Evolutionary conservation across 1,140 invertebrate species (phyloP).

Genomic region (Drosophila punjabiensis): DNA sequence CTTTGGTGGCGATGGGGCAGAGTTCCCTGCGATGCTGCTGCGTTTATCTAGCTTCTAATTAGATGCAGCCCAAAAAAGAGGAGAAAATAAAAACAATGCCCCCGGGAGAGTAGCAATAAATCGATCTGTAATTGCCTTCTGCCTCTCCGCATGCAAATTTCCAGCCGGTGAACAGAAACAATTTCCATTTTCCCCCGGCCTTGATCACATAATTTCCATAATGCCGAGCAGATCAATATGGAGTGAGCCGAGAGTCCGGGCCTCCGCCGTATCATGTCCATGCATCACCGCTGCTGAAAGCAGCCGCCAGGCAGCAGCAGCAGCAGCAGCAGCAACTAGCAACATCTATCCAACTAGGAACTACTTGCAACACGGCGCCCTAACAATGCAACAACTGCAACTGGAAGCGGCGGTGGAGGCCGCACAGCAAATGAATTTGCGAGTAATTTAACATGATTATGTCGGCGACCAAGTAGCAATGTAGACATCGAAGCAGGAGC

Average conservation of each 20-base stretch:
- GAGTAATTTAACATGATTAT: slow-evolving; percentile 84
- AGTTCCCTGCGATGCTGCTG: not conserved
- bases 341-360: slow-evolving; percentile 14
- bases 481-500: slow-evolving; percentile 67
- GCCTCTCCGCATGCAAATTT: slow-evolving; percentile 50
- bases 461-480: slow-evolving; percentile 82
- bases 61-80: slow-evolving; percentile 34
- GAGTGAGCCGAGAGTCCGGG: slow-evolving; percentile 55
- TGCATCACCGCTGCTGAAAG: slow-evolving; percentile 79
- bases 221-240: slow-evolving; percentile 79
- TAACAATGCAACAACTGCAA: slow-evolving; percentile 77
- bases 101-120: slow-evolving; percentile 63
- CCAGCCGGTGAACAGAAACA: slow-evolving; percentile 54
- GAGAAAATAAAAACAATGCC: slow-evolving; percentile 29
- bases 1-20: slow-evolving; percentile 11
- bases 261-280: slow-evolving; percentile 65
- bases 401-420: slow-evolving; percentile 40
- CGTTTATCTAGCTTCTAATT: slow-evolving; percentile 55
- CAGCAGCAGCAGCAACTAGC: slow-evolving; percentile 20
- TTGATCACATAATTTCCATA: slow-evolving; percentile 84
- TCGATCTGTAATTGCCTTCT: slow-evolving; percentile 78
- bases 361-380: slow-evolving; percentile 51
- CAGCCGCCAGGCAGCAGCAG: slow-evolving; percentile 50
- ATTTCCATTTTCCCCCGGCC: slow-evolving; percentile 84
- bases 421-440: slow-evolving; percentile 82